Evolutionary conservation across 2,797 vertebrate genomes (phyloP).

Genomic region (Crax fasciolata): DNA sequence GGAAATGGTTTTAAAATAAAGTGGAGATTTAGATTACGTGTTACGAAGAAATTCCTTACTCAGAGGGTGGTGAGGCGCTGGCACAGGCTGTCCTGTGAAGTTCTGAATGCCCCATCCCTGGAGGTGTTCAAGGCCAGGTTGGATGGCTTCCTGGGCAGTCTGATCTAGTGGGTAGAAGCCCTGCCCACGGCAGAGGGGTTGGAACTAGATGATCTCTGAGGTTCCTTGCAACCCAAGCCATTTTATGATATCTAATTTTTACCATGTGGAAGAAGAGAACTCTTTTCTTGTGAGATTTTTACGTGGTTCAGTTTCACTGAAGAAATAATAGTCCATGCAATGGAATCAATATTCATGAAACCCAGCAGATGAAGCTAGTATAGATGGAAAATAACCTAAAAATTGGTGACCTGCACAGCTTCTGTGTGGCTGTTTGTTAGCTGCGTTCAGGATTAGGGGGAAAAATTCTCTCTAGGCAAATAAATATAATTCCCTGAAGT

Average conservation of each 20-base stretch:
- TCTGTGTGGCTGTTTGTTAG: not conserved
- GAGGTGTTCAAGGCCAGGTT: not conserved
- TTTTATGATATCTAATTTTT: conserved; percentile 8
- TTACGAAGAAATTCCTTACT: not conserved
- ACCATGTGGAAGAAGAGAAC: conserved; percentile 11
- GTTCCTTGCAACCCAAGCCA: not conserved
- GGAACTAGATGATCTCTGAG: not conserved
- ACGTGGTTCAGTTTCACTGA: conserved; percentile 11
- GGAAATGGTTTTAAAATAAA: not conserved
- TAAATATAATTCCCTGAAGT: not conserved
- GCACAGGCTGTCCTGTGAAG: not conserved
- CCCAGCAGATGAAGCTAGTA: conserved; percentile 46
- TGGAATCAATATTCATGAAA: conserved; percentile 65
- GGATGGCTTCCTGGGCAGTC: not conserved
- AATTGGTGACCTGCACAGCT: not conserved
- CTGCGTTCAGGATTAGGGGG: not conserved
- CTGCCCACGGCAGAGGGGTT: too few relatives aligned
- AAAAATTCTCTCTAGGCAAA: not conserved
- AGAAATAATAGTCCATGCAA: conserved; percentile 61
- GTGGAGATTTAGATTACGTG: not conserved
- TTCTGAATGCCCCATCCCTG: not conserved
- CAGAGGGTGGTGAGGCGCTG: not conserved
- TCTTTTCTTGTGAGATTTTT: conserved; percentile 52
- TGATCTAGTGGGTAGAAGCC: not conserved
- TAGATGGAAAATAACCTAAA: conserved; percentile 48